Evolutionary conservation across 2,797 vertebrate genomes (phyloP), one percentile per base, ranked within the genome.

Genomic region (Lagocephalus sceleratus): DNA sequence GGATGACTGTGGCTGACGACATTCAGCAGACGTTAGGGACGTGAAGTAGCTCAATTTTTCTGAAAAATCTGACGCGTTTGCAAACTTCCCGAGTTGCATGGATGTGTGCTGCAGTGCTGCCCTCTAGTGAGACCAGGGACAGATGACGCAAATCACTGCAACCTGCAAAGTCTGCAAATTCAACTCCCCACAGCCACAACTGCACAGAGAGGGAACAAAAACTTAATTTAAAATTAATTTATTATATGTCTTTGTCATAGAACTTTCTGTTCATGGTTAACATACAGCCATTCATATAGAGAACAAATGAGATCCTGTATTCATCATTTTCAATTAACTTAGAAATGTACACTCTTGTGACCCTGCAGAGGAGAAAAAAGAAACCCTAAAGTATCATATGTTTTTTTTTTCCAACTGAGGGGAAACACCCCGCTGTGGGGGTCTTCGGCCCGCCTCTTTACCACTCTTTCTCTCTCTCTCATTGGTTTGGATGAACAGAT

Each of bases 161-260:
- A 73, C 52, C 9, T 3, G 40, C n/a, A n/a, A n/a, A n/a, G n/a
- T 9, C 12, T 46, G 44, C 21, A 25, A 14, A 46, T 6, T 23
- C 3, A 11, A n/a, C 7, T 22, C 12, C 1, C 14, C 2, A 26
- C 25, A 19, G 3, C 11, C 21, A 44, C 12, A 19, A 6, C 6
- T 23, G 20, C 39, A 46, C 26, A 44, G 14, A 15, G 20, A 0
- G 54, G 52, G 20, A 19, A 15, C 45, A 5, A 19, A 25, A 53
- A 32, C 20, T n/a, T 9, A 60, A 60, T 87, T 91, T 89, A 76
- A 90, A 91, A 90, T 91, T 89, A 90, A 91, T 92, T 91, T 91
- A 92, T 91, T 92, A 90, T 89, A 90, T 73, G 82, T 87, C 79
- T 88, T 88, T 88, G 71, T 88, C 84, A 88, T 89, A 89, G 87